Base-by-base conservation (phyloP, 2,888 invertebrate genomes). In the Hypolimnas misippus region DNA sequence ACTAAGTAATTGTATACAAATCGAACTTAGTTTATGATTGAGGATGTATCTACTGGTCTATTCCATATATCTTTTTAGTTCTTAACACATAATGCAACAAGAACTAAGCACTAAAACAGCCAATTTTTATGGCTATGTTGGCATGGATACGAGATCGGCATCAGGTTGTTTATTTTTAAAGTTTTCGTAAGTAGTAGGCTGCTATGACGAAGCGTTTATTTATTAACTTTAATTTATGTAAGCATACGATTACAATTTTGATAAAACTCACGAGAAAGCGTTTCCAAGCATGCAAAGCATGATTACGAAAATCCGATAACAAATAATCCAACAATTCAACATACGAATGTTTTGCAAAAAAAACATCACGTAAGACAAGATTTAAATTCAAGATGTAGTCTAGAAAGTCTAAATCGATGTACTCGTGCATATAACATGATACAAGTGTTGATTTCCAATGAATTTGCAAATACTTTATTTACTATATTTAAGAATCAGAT, bases 321-420 rank as follows among this genome's bases (percentile, higher is more conserved):
- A 57, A 65, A 53, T 57, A 60, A 55, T 29, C 52, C 54, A 29
- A 40, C 14, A 50, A 42, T 16, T 3, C 16, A 12, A 42, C 17
- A 10, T 31, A 38, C 29, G 21, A 19, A 14, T 7, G 3, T 35
- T 54, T 52, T 66, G 29, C 44, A 46, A 65, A 59, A 68, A 66
- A 76, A 73, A 73, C 8, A 2, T 74, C 76, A 82, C 81, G 84
- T 78, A 83, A 84, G 70, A 51, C 49, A 52, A 74, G 62, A 78
- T 85, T 86, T 74, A 77, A 77, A 86, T 87, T 83, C 87, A 81
- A 77, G 75, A 76, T 73, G 76, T 72, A 69, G 63, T 73, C 74
- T 82, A 81, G 85, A 87, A 84, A 87, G 86, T 76, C 52, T 54
- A 57, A 57, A 63, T 63, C 40, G 50, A 57, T 51, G 35, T 25